These are phyloP conservation scores for Eospalax fontanierii DNA, from an alignment of 2,797 vertebrate species.

Conservation along the genomic window DNA sequence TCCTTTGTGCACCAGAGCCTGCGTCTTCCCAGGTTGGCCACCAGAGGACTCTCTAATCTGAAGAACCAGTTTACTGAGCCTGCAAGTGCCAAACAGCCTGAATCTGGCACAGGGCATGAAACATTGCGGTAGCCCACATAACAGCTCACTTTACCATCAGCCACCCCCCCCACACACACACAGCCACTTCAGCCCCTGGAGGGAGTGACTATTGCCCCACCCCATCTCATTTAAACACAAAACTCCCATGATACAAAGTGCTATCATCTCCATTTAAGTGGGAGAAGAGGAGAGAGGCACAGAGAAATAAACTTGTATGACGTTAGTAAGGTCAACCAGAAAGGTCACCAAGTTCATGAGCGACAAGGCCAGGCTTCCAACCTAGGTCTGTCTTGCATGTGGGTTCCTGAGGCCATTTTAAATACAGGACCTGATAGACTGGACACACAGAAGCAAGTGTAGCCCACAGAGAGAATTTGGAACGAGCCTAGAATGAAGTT, in stretches of 20 bases:
- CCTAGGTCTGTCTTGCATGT: background rate
- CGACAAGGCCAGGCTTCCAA: background rate
- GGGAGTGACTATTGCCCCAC: too few species aligned
- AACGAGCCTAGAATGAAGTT: background rate
- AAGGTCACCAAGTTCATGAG: background rate
- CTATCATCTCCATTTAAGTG: background rate
- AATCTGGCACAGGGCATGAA: background rate
- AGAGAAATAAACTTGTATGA: background rate
- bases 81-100: fast-evolving
- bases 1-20: background rate
- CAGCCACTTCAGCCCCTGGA: background rate
- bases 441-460: background rate
- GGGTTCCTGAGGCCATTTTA: background rate
- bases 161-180: background rate
- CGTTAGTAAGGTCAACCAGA: background rate
- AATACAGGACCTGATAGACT: background rate
- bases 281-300: background rate
- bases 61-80: background rate
- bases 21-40: background rate
- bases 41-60: slow-evolving; percentile 33
- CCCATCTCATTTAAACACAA: background rate
- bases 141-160: background rate
- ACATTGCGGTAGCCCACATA: background rate
- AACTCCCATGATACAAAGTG: background rate
- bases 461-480: background rate